These are phyloP conservation scores for Kobus ellipsiprymnus DNA, from an alignment of 2,113 vertebrate species.

Conservation along the genomic window DNA sequence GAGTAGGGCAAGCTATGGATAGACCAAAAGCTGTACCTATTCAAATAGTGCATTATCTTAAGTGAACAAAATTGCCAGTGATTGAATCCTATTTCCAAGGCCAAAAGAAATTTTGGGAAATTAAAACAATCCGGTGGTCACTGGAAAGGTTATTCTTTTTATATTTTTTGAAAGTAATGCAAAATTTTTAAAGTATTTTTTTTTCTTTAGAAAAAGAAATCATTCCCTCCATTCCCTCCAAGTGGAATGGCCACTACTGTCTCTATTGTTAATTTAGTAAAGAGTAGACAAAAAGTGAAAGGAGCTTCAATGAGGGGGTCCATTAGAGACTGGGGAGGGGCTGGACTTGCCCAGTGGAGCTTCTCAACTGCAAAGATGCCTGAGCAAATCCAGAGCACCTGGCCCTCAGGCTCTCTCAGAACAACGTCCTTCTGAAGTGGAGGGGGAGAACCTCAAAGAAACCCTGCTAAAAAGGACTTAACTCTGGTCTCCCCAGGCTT, in stretches of 20 bases:
- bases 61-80: neutral
- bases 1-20: neutral
- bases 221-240: constrained; percentile 83
- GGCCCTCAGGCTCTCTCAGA: neutral
- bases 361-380: neutral
- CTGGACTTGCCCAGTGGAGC: neutral
- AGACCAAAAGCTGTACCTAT: neutral
- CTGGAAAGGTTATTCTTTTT: neutral
- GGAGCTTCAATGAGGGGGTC: neutral
- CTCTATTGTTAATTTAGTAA: constrained; percentile 79
- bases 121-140: neutral
- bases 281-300: constrained; percentile 85
- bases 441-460: neutral
- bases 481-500: neutral
- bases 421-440: neutral
- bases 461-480: neutral
- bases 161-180: neutral
- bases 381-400: neutral
- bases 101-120: neutral
- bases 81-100: neutral
- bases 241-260: constrained; percentile 82
- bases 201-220: constrained; percentile 83
- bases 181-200: neutral
- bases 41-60: neutral
- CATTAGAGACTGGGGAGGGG: neutral